Conservation (phyloP, 2,113 vertebrate genomes). For the Datnioides undecimradiatus region DNA sequence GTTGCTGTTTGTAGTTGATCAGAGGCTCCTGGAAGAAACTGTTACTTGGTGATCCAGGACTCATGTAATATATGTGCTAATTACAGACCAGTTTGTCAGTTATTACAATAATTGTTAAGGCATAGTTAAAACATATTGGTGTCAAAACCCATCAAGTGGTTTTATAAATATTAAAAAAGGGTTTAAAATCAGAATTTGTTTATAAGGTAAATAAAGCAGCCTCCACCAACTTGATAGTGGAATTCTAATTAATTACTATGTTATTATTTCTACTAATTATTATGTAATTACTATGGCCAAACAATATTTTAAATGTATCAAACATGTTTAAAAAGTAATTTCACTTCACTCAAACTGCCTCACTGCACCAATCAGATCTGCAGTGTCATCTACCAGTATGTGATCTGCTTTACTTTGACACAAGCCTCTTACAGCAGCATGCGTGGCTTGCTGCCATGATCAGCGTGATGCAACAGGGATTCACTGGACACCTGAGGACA, state of each 20-base stretch:
- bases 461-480: constrained; percentile 62
- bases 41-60: background rate
- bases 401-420: constrained; percentile 56
- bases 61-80: background rate
- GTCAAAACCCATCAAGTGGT: background rate
- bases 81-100: background rate
- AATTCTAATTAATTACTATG: background rate
- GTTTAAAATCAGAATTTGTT: background rate
- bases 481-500: constrained; percentile 44
- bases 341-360: background rate
- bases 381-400: constrained; percentile 58
- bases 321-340: background rate
- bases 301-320: background rate
- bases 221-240: background rate
- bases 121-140: background rate
- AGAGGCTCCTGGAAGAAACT: background rate
- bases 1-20: constrained; percentile 7
- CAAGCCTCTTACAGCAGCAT: constrained; percentile 70
- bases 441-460: constrained; percentile 22
- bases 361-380: constrained; percentile 42
- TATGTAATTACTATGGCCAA: background rate
- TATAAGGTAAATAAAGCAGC: background rate
- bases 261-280: background rate
- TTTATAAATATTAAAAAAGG: background rate
- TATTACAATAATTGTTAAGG: background rate